These are phyloP conservation scores for Chouioia cunea DNA, from an alignment of 2,888 invertebrate genomes.

Conservation along the genomic window DNA sequence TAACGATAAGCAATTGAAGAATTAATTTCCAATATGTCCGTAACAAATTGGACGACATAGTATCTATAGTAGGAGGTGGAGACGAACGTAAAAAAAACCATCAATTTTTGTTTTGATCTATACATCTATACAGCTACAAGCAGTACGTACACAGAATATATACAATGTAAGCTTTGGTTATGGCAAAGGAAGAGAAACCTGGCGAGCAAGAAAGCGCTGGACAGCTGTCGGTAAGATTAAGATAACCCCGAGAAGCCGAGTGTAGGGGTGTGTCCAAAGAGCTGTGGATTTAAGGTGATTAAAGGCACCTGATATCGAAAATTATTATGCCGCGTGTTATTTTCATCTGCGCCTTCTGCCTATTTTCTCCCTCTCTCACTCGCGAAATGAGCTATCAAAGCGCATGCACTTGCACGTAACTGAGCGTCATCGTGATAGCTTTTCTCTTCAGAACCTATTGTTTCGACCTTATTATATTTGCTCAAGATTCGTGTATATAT, in stretches of 20 bases:
- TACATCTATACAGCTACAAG: too few species aligned
- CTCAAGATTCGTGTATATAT: not conserved
- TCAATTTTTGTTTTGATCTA: too few species aligned
- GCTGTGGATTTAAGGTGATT: conserved; percentile 68
- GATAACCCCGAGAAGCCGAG: conserved; percentile 67
- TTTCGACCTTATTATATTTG: conserved; percentile 37
- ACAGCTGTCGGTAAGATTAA: conserved; percentile 68
- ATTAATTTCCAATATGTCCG: too few species aligned
- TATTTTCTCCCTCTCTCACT: conserved; percentile 32
- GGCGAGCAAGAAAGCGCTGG: conserved; percentile 59
- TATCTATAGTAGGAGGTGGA: too few species aligned
- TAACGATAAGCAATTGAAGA: too few species aligned
- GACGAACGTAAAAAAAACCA: too few species aligned
- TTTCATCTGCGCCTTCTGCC: conserved; percentile 43
- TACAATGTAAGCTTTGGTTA: too few species aligned
- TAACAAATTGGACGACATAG: too few species aligned
- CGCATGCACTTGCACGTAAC: conserved; percentile 11
- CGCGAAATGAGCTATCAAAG: conserved; percentile 46
- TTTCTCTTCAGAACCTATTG: conserved; percentile 36
- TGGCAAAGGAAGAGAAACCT: too few species aligned
- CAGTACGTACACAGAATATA: too few species aligned
- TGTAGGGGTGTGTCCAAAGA: conserved; percentile 62
- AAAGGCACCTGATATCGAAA: conserved; percentile 68
- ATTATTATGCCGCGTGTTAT: conserved; percentile 59
- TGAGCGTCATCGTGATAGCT: conserved; percentile 42